Evolutionary conservation across 2,113 vertebrate species (phyloP), one percentile per base, ranked within the genome.

Genomic region (Sorex fumeus): DNA sequence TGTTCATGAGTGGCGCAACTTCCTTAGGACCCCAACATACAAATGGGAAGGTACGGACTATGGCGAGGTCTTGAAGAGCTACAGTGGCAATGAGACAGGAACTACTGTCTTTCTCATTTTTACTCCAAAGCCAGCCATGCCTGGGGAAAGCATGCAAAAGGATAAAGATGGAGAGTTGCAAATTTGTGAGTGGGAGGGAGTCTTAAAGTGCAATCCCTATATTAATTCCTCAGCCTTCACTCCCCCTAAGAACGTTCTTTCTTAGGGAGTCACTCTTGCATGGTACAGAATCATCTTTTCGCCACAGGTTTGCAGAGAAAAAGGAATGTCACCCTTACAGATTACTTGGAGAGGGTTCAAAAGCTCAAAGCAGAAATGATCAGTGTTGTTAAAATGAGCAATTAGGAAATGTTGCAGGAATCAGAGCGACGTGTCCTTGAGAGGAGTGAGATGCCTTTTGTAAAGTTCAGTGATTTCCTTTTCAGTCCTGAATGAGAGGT

Each of bases 351-450:
- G 11, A 80, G 9, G 47, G 7, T 77, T 77, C 62, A 66, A 77
- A 92, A 70, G 30, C 90, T 34, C 28, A 10, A 80, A 70, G 40
- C 32, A 36, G 77, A 80, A 82, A 90, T 45, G 69, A 84, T 67
- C 95, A 91, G 21, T 50, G 21, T 40, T 77, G 62, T 91, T 86
- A 91, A 84, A 71, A 92, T 1, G 60, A 94, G 36, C 86, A 90
- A 77, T 94, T 90, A 80, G 85, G 85, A 88, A 94, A 85, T 53
- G 69, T 27, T 72, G 64, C 77, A 95, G 77, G 66, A 94, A 67
- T 84, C 70, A 23, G 45, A 88, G 18, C 40, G 50, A 43, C 57
- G 19, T 34, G 72, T 76, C 91, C 76, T 87, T 89, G 76, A 81
- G 34, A 70, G 87, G 88, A 88, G 57, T 16, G 76, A 36, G 27